Conservation (phyloP, 2,113 vertebrate species). For the Misgurnus mizolepis region DNA sequence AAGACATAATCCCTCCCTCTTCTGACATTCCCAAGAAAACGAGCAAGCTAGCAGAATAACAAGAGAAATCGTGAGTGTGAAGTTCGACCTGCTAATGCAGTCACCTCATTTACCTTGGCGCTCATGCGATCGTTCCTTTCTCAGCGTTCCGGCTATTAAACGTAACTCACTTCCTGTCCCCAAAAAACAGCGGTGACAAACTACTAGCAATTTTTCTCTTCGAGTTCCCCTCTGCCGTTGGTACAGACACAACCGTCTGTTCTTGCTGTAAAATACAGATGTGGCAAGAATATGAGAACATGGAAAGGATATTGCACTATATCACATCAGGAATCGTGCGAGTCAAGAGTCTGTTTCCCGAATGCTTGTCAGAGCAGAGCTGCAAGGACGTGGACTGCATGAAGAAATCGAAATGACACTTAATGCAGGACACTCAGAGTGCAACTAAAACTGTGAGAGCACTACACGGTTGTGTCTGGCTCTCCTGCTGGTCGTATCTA, state of each 20-base stretch:
- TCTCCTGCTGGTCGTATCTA: background rate
- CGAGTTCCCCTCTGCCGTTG: background rate
- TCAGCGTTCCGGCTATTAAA: constrained; percentile 40
- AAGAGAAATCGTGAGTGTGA: constrained; percentile 47
- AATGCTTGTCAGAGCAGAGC: constrained; percentile 14
- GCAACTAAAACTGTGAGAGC: constrained; percentile 13
- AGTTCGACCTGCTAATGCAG: constrained; percentile 19
- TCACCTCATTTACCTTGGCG: constrained; percentile 34
- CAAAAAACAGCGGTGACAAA: background rate
- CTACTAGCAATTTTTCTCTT: constrained; percentile 5
- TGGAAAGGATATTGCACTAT: constrained; percentile 10
- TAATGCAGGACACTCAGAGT: constrained; percentile 19
- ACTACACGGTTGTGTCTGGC: background rate
- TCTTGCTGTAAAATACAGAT: constrained; percentile 15
- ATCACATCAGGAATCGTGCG: background rate
- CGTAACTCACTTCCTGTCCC: constrained; percentile 10
- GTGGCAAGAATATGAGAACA: constrained; percentile 10
- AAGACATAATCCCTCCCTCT: constrained; percentile 57
- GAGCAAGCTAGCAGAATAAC: constrained; percentile 38
- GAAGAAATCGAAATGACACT: constrained; percentile 2
- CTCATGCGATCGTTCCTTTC: constrained; percentile 20
- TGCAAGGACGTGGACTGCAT: background rate
- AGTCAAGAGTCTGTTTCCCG: constrained; percentile 10
- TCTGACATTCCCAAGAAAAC: constrained; percentile 27
- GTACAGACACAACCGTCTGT: background rate